Evolutionary conservation across 92 coral and sea anemone species (phyloP).

Genomic region (Parazoanthus darwini): DNA sequence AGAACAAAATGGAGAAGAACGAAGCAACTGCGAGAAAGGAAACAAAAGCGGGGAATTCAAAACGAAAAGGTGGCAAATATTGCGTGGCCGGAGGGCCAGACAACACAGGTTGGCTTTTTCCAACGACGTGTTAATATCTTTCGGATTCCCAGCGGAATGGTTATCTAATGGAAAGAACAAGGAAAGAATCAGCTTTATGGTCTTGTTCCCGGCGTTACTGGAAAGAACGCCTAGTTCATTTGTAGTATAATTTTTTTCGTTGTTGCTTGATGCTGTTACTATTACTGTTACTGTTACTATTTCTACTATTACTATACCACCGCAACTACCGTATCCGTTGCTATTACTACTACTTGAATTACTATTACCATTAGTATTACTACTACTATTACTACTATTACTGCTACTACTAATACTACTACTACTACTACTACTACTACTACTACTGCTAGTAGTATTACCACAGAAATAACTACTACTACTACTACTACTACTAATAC

Average conservation of each 20-base stretch:
- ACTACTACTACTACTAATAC: too few species aligned
- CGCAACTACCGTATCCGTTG: too few species aligned
- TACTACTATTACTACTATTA: too few species aligned
- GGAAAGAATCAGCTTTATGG: not conserved
- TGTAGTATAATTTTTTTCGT: not conserved
- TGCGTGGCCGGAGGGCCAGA: constrained; percentile 69
- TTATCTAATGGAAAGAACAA: not conserved
- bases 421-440: too few species aligned
- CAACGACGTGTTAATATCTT: not conserved
- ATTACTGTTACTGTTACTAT: not conserved
- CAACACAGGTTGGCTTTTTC: constrained; percentile 49
- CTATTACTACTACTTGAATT: too few species aligned
- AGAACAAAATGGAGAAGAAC: not conserved
- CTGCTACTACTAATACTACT: too few species aligned
- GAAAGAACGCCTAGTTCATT: not conserved
- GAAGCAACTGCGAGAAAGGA: not conserved
- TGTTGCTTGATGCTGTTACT: not conserved
- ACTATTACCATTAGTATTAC: too few species aligned
- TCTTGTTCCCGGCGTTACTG: not conserved
- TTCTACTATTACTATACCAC: too few species aligned
- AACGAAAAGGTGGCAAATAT: constrained; percentile 51
- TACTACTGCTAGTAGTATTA: too few species aligned
- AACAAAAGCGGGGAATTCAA: constrained; percentile 4
- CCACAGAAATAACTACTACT: too few species aligned
- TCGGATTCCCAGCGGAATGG: not conserved